Percentiles rank a stretch among this genome's conserved stretches.
Evolutionary conservation across 2,797 vertebrate species (phyloP).

Genomic region (Trichosurus vulpecula): DNA sequence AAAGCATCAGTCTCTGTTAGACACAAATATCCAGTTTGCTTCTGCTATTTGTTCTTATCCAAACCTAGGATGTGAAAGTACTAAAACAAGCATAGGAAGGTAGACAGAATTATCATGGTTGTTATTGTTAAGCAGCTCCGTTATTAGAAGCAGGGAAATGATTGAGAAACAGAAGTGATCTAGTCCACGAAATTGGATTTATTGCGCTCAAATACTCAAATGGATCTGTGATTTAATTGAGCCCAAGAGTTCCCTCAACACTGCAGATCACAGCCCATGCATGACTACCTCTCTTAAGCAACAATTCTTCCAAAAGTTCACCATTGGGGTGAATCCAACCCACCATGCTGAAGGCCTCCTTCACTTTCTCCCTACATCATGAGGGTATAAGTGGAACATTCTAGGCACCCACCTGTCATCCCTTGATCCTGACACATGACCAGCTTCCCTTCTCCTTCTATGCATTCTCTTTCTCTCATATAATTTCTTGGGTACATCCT

Average conservation of each 20-base stretch:
- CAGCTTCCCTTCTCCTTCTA: not conserved
- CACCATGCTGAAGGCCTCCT: not conserved
- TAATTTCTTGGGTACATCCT: not conserved
- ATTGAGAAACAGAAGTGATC: not conserved
- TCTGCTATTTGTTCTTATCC: not conserved
- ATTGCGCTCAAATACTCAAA: not conserved
- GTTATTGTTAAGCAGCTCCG: not conserved
- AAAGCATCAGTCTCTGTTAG: not conserved
- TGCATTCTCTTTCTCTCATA: not conserved
- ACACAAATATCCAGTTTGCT: not conserved
- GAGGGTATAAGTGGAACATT: not conserved
- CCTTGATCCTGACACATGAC: not conserved
- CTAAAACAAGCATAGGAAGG: not conserved
- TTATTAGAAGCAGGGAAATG: not conserved
- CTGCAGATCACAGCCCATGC: not conserved
- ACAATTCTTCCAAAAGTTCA: not conserved
- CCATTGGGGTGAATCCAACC: not conserved
- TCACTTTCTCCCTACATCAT: not conserved
- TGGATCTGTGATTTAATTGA: not conserved
- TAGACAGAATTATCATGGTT: not conserved
- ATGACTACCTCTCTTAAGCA: not conserved
- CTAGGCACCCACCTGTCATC: not conserved
- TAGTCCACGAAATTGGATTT: not conserved
- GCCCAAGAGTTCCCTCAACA: not conserved
- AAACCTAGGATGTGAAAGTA: not conserved